These are phyloP conservation scores for Peribatodes rhomboidaria DNA, from an alignment of 2,888 invertebrate species.

Conservation along the genomic window DNA sequence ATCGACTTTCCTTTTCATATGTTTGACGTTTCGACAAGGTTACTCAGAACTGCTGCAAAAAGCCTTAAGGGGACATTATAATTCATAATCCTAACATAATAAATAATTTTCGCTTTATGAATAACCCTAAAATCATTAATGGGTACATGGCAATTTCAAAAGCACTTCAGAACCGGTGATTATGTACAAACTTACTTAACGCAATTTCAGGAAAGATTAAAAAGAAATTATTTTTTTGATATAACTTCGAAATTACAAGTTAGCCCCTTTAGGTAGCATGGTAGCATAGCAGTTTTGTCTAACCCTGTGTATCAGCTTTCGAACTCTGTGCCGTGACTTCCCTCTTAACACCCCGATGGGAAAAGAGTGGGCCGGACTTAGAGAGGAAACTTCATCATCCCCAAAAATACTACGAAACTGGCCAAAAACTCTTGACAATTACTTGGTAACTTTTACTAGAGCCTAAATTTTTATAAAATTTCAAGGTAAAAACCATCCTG, in stretches of 20 bases:
- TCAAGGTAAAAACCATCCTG: too few relatives aligned
- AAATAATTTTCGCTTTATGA: too few relatives aligned
- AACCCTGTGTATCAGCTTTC: slow-evolving; percentile 51
- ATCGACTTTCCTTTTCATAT: slow-evolving; percentile 72
- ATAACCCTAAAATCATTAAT: too few relatives aligned
- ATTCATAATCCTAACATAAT: too few relatives aligned
- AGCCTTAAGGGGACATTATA: neutral
- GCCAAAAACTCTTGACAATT: too few relatives aligned
- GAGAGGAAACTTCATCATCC: neutral
- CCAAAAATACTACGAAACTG: neutral
- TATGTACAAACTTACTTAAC: neutral
- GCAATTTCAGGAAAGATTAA: neutral
- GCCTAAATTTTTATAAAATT: too few relatives aligned
- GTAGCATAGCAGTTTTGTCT: neutral
- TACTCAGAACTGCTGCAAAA: neutral
- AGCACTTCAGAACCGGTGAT: too few relatives aligned
- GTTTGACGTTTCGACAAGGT: slow-evolving; percentile 45
- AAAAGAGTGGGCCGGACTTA: slow-evolving; percentile 64
- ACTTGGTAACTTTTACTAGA: too few relatives aligned
- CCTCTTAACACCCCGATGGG: slow-evolving; percentile 79
- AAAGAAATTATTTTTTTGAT: too few relatives aligned
- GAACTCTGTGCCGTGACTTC: slow-evolving; percentile 81
- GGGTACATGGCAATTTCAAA: too few relatives aligned
- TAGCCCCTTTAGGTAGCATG: neutral
- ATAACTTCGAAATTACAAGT: neutral